phyloP scores from a whole-genome alignment of 2,888 invertebrate species.

The Vesta saturnalis region DNA sequence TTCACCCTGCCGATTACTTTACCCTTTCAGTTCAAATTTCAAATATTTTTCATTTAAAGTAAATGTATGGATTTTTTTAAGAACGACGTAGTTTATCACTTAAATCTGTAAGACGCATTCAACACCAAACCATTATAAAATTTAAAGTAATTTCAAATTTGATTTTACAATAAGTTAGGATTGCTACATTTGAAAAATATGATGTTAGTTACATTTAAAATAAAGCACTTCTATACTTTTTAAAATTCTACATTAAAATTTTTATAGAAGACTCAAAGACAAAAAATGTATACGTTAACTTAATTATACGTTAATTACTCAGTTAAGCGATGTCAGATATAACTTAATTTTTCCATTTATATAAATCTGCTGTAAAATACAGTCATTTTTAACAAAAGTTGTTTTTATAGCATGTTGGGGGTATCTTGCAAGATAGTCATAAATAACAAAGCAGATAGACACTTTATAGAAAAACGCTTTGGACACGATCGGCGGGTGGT shows the following conservation, averaged over 20 bases:
- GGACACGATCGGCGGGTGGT: neutral
- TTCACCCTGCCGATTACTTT: conserved; percentile 19
- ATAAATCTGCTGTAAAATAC: neutral
- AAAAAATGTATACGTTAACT: too few relatives aligned
- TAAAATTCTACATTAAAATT: too few relatives aligned
- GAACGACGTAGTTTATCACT: neutral
- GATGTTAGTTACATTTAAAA: too few relatives aligned
- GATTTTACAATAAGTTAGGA: too few relatives aligned
- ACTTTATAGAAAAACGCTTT: conserved; percentile 1
- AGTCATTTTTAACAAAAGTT: neutral
- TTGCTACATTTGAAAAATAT: too few relatives aligned
- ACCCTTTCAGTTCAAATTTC: conserved; percentile 25
- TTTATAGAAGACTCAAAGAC: too few relatives aligned
- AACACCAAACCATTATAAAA: neutral
- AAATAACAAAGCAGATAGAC: conserved; percentile 1
- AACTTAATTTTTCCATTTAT: neutral
- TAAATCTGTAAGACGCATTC: neutral
- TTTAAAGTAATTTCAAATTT: neutral
- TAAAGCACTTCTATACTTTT: too few relatives aligned
- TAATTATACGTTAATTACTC: too few relatives aligned
- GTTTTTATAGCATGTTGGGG: neutral
- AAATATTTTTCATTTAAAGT: conserved; percentile 18
- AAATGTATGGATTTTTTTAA: conserved; percentile 7
- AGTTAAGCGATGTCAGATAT: too few relatives aligned
- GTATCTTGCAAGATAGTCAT: neutral